Evolutionary conservation across 1,140 invertebrate species (phyloP), one percentile per base, ranked within the genome.

Genomic region (Harpegnathos saltator): DNA sequence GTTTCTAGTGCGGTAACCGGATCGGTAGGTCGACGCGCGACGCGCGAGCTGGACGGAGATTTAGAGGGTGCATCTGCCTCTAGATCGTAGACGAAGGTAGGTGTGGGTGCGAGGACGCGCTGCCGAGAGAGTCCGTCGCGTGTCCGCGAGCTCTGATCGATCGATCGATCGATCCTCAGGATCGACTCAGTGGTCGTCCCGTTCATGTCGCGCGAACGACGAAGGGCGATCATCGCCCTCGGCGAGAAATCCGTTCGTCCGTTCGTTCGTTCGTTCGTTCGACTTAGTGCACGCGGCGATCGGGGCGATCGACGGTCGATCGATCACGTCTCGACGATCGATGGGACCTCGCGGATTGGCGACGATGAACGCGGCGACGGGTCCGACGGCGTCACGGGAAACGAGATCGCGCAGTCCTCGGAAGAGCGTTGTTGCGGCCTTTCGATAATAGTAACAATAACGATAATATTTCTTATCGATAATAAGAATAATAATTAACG

Each of bases 351-450:
- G 75, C 65, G 75, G 24, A n/a, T 44, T 11, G 19, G 52, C 54
- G n/a, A 44, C 38, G 38, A 44, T 44, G 54, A 19, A 69, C 52
- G 52, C 33, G 38, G 75, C 33, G 65, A 78, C 52, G 38, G 58
- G 50, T 69, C 38, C 75, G 75, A 71, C 65, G n/a, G 75, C 33
- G 66, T 80, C 65, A 59, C 65, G 75, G 59, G 52, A 72, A 61
- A 52, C 68, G 62, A 44, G 62, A 82, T 58, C 74, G 72, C 48
- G 66, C 61, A 82, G 69, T 86, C 84, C 78, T 73, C 66, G 85
- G 54, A 82, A 84, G 62, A 87, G 62, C 63, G 85, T 86, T 87
- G 86, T 83, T 86, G 86, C 85, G 86, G 86, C 85, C 86, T 88
- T 87, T 86, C 85, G 77, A 56, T 84, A 87, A 80, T 87, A 87